phyloP scores from a whole-genome alignment of 2,113 vertebrate genomes.

The Sturnus vulgaris region DNA sequence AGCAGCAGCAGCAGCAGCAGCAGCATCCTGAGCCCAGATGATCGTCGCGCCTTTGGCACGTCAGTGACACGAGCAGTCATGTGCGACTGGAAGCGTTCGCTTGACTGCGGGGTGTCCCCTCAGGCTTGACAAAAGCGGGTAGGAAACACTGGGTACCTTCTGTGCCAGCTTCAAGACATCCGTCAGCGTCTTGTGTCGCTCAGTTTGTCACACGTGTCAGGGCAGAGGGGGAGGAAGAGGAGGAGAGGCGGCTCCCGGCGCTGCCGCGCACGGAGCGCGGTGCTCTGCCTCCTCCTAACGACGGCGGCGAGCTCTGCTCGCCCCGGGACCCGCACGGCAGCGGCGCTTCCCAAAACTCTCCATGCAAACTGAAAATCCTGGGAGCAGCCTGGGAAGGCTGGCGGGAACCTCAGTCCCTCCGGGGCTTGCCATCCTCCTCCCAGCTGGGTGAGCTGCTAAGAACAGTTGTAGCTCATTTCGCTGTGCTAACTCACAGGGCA shows the following conservation, averaged over 20 bases:
- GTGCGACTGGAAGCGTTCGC: not conserved
- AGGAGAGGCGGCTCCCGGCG: not conserved
- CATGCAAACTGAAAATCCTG: not conserved
- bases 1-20: not conserved
- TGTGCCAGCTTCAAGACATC: not conserved
- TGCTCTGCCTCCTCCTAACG: constrained; percentile 58
- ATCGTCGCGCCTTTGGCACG: not conserved
- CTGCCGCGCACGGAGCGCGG: not conserved
- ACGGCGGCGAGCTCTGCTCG: not conserved
- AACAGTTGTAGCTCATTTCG: not conserved
- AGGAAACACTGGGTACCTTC: not conserved
- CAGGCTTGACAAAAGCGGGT: not conserved
- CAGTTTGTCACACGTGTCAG: not conserved
- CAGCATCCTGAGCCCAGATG: not conserved
- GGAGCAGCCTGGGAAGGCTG: not conserved
- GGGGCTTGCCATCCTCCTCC: not conserved
- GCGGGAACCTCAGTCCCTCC: not conserved
- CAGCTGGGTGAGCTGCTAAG: not conserved
- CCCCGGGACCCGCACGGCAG: not conserved
- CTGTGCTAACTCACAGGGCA: not conserved
- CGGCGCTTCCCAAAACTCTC: not conserved
- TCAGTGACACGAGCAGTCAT: not conserved
- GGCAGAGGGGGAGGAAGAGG: not conserved
- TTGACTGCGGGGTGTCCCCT: not conserved
- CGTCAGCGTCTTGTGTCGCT: not conserved